Percentiles rank a stretch among this genome's conserved stretches.
phyloP scores from a whole-genome alignment of 2,113 vertebrate species.

The Seriola dumerili region DNA sequence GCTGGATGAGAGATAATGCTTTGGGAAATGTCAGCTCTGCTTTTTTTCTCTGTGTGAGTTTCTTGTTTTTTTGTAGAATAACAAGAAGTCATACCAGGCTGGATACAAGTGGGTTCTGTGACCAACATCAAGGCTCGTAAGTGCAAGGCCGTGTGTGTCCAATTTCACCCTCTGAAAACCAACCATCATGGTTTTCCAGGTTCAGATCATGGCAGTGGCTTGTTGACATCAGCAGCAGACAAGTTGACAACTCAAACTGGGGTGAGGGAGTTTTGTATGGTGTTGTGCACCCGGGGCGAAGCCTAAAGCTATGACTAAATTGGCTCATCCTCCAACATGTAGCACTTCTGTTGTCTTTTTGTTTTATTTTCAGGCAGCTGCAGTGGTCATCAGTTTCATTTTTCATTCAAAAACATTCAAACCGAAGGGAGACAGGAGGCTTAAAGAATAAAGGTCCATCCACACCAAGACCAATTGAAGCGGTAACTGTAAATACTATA shows the following conservation, averaged over 20 bases:
- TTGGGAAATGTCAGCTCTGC: neutral
- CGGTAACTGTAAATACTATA: too few relatives aligned
- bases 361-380: neutral
- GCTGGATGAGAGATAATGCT: neutral
- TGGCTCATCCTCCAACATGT: neutral
- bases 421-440: neutral
- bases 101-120: neutral
- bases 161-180: neutral
- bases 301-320: neutral
- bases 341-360: neutral
- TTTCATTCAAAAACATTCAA: neutral
- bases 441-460: neutral
- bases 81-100: neutral
- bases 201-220: neutral
- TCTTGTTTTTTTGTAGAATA: neutral
- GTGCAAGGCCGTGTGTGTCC: neutral
- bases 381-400: neutral
- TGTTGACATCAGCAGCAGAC: neutral
- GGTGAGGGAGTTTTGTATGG: neutral
- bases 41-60: neutral
- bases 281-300: neutral
- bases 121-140: neutral
- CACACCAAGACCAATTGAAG: too few relatives aligned
- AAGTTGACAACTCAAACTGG: neutral
- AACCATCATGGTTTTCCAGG: neutral